phyloP scores from a whole-genome alignment of 2,113 vertebrate species.

The Cyprinus carpio region DNA sequence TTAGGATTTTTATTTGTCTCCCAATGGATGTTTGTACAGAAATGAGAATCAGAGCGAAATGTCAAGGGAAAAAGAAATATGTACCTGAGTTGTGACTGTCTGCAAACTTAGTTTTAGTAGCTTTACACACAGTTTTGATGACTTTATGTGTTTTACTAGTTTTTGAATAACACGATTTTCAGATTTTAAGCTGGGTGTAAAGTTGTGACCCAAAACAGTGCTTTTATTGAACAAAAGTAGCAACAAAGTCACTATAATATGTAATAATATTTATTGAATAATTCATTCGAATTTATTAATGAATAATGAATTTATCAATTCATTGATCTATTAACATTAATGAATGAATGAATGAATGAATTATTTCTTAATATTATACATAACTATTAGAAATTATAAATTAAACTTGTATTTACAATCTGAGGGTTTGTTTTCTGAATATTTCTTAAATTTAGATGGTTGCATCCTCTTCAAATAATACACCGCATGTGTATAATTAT shows the following conservation, averaged over 20 bases:
- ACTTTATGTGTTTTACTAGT: background rate
- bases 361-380: background rate
- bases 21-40: constrained; percentile 57
- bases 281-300: no score
- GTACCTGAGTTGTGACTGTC: constrained; percentile 46
- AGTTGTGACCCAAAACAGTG: background rate
- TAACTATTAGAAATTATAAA: no score
- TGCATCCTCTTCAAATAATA: no score
- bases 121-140: constrained; percentile 16
- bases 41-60: constrained; percentile 43
- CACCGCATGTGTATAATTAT: background rate
- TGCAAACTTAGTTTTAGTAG: constrained; percentile 26
- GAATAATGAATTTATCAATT: background rate
- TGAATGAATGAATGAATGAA: background rate
- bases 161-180: background rate
- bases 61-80: constrained; percentile 49
- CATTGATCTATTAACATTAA: background rate
- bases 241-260: no score
- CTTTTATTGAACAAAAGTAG: background rate
- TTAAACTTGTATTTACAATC: no score
- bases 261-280: background rate
- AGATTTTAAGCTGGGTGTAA: background rate
- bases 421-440: background rate
- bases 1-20: constrained; percentile 49
- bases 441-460: background rate